Evolutionary conservation across 1,140 invertebrate species (phyloP), one percentile per base, ranked within the genome.

Genomic region (Gonatopus flavifemur): DNA sequence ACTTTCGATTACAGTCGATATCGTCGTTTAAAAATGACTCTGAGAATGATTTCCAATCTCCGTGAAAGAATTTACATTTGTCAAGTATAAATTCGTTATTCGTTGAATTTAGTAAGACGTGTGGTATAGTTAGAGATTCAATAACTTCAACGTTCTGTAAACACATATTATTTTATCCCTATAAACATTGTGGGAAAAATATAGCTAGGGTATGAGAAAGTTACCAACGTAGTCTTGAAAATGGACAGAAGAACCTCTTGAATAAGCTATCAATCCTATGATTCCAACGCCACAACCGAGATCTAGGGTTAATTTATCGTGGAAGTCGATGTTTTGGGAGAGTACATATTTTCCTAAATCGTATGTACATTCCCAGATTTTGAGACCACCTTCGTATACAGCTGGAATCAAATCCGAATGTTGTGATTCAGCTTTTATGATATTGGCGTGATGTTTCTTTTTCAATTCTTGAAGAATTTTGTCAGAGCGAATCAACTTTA

Each of bases 171-270:
- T 51, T 72, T 69, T 56, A 66, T 68, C 30, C 58, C 64, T 51
- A 73, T 69, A 63, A 66, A 5, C 18, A 55, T n/a, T n/a, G n/a
- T 39, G 51, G 46, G 37, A 36, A 49, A 38, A 46, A 46, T 24
- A 18, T 13, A 33, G 16, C 22, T 38, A 8, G n/a, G n/a, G n/a
- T n/a, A 6, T 42, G 3, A n/a, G 2, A 28, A 16, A 3, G 7
- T 49, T 49, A 57, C 86, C 81, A 81, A 94, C 92, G 82, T 93
- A 96, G 81, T 96, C 93, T 78, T 95, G 93, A 78, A 94, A 94
- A 67, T 89, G 83, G 19, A 93, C 89, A 18, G 37, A 44, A 3
- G 89, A 84, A 42, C 84, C 86, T 63, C 82, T 80, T 10, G 82
- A 66, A 39, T 88, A 76, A 30, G 87, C 80, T 66, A 87, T 80